These are phyloP conservation scores for Diaphora mendica DNA, from an alignment of 2,888 invertebrate genomes.

Conservation along the genomic window DNA sequence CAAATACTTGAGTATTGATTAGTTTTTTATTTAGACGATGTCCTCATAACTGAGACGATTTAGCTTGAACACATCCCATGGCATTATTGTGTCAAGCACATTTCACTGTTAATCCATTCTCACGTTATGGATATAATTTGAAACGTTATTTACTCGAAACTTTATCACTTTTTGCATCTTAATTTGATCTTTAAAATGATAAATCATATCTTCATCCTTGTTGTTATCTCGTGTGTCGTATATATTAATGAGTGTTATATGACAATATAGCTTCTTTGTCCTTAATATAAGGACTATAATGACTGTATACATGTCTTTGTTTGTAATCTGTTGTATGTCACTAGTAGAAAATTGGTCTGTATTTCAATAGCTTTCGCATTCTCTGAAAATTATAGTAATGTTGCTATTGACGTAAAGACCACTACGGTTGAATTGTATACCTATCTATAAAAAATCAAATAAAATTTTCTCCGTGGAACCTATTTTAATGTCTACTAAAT, in stretches of 20 bases:
- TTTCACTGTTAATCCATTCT: constrained; percentile 75
- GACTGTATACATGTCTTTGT: constrained; percentile 67
- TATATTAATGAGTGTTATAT: constrained; percentile 76
- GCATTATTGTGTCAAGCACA: constrained; percentile 72
- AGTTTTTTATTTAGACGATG: constrained; percentile 41
- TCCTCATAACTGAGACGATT: constrained; percentile 23
- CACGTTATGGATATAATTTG: constrained; percentile 63
- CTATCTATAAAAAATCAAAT: constrained; percentile 60
- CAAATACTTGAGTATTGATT: background rate
- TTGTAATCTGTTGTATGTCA: constrained; percentile 65
- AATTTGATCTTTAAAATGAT: constrained; percentile 65
- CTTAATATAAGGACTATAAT: constrained; percentile 54
- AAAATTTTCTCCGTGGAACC: constrained; percentile 74
- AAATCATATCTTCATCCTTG: constrained; percentile 82
- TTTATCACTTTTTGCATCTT: constrained; percentile 70
- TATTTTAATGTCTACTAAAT: constrained; percentile 84
- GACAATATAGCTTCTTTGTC: constrained; percentile 81
- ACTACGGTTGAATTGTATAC: constrained; percentile 65
- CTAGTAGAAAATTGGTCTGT: constrained; percentile 62
- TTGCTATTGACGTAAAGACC: constrained; percentile 67
- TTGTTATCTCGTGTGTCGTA: constrained; percentile 78
- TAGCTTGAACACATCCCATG: constrained; percentile 50
- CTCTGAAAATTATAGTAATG: constrained; percentile 29
- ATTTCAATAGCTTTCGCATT: constrained; percentile 62
- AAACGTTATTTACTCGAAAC: constrained; percentile 69